A percentile compares a stretch with the other conserved stretches of the same genome.
Conservation (phyloP, 2,797 vertebrate species). For the Tiaroga cobitis region DNA sequence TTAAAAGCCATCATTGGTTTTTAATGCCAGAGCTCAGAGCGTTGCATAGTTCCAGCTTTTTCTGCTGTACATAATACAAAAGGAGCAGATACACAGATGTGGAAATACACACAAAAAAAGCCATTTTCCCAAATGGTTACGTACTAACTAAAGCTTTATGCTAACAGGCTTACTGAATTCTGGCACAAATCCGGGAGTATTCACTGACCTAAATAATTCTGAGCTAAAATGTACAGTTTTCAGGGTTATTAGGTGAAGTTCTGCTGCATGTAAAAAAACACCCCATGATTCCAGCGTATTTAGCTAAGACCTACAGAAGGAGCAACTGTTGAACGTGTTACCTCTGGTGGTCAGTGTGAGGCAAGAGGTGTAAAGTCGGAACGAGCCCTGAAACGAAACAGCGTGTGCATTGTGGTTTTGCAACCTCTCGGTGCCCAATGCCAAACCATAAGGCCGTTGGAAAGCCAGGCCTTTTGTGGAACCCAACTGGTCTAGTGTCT, state of each 20-base stretch:
- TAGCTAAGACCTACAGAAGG: conserved; percentile 1
- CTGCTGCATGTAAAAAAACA: conserved; percentile 8
- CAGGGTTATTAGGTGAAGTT: conserved; percentile 6
- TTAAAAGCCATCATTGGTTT: conserved; percentile 2
- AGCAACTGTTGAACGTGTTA: background rate
- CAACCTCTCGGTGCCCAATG: conserved; percentile 24
- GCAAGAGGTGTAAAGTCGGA: conserved; percentile 25
- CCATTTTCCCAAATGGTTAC: conserved; percentile 7
- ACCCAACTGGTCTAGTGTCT: conserved; percentile 11
- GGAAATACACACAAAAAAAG: conserved; percentile 23
- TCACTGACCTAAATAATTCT: conserved; percentile 45
- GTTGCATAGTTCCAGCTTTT: background rate
- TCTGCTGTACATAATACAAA: background rate
- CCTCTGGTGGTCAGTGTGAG: conserved; percentile 15
- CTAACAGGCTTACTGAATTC: conserved; percentile 41
- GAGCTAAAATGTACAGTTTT: background rate
- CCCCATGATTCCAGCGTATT: background rate
- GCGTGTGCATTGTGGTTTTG: conserved; percentile 50
- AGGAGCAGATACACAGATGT: background rate
- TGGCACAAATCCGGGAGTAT: conserved; percentile 30
- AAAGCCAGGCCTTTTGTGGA: conserved; percentile 41
- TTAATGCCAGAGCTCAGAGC: background rate
- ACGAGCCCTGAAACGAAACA: conserved; percentile 20
- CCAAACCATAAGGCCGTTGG: conserved; percentile 45
- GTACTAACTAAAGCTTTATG: conserved; percentile 13